phyloP scores from a whole-genome alignment of 2,797 vertebrate genomes.

The Falco concolor region DNA sequence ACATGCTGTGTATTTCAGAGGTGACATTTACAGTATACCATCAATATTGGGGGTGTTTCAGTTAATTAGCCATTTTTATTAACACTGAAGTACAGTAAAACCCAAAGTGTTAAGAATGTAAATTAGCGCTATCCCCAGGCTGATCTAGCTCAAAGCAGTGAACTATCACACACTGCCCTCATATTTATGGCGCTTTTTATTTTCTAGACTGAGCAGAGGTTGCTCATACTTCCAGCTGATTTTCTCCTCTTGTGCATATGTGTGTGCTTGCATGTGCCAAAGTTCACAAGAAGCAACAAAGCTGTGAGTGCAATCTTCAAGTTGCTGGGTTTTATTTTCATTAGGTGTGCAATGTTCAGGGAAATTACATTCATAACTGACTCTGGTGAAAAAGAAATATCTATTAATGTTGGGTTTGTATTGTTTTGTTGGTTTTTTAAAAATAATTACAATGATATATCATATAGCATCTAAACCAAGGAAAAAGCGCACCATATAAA shows the following conservation, averaged over 20 bases:
- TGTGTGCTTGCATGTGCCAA: background rate
- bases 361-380: background rate
- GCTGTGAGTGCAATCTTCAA: background rate
- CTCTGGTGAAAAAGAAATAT: background rate
- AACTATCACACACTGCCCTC: background rate
- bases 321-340: background rate
- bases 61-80: slow-evolving; percentile 64
- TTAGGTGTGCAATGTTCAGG: background rate
- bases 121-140: slow-evolving; percentile 21
- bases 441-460: background rate
- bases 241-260: background rate
- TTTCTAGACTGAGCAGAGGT: background rate
- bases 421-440: background rate
- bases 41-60: slow-evolving; percentile 46
- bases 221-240: background rate
- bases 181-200: background rate
- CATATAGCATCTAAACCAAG: background rate
- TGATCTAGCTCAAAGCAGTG: background rate
- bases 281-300: background rate
- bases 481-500: background rate
- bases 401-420: background rate
- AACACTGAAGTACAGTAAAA: slow-evolving; percentile 55
- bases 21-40: slow-evolving; percentile 33
- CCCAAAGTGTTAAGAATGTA: slow-evolving; percentile 39
- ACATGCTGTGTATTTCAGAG: background rate